Percentiles rank a stretch among this genome's conserved stretches.
phyloP scores from a whole-genome alignment of 2,113 vertebrate genomes.

The Saguinus midas region DNA sequence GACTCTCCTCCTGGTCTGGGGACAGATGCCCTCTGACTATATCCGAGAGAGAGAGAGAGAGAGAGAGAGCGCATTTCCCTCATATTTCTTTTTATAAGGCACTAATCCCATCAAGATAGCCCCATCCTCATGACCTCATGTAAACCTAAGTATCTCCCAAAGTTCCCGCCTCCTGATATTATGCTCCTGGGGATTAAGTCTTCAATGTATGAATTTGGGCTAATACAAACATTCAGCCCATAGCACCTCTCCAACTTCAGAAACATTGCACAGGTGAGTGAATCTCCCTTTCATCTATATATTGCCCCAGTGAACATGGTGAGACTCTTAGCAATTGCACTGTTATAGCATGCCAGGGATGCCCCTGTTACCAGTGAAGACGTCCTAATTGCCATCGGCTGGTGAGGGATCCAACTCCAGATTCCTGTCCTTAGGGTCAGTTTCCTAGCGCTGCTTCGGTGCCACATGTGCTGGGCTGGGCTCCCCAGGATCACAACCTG shows the following conservation, averaged over 20 bases:
- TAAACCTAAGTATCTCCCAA: background rate
- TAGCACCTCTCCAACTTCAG: background rate
- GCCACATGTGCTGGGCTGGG: background rate
- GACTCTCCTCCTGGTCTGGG: background rate
- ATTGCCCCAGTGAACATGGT: background rate
- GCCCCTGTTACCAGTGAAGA: accelerated
- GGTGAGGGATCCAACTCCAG: background rate
- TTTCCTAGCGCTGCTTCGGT: background rate
- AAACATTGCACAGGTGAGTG: accelerated
- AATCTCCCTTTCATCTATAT: accelerated
- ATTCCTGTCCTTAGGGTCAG: background rate
- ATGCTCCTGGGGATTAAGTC: background rate
- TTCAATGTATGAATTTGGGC: background rate
- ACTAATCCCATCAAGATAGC: background rate
- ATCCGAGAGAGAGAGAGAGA: background rate
- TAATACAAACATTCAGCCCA: background rate
- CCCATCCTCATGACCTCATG: background rate
- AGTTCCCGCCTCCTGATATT: background rate
- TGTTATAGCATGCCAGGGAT: background rate
- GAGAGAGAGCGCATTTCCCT: background rate
- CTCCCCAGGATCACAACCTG: background rate
- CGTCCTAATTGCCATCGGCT: background rate
- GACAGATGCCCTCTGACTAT: background rate
- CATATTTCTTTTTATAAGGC: background rate
- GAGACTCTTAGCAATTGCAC: background rate